Conservation (phyloP, 1,140 invertebrate genomes). For the Aphelenchoides avenae region DNA sequence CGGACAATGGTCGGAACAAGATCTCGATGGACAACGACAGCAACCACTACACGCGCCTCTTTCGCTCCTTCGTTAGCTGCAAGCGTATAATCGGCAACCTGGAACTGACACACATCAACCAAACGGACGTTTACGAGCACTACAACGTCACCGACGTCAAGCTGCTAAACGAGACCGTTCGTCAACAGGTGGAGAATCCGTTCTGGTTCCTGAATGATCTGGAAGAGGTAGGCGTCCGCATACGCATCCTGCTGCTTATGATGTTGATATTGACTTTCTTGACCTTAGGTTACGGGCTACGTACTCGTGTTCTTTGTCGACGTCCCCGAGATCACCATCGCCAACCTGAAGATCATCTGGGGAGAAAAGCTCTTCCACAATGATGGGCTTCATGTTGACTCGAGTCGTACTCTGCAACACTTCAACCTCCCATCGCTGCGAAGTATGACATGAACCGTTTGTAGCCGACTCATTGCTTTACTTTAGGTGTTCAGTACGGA, state of each 20-base stretch:
- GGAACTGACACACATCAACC: conserved; percentile 36
- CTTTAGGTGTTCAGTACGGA: conserved; percentile 32
- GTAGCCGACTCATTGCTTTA: conserved; percentile 1
- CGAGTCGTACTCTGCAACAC: conserved; percentile 1
- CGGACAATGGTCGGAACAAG: conserved; percentile 36
- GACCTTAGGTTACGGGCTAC: conserved; percentile 44
- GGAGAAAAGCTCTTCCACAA: conserved; percentile 36
- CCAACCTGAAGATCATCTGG: conserved; percentile 37
- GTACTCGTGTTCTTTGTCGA: conserved; percentile 37
- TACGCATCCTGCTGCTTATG: background rate
- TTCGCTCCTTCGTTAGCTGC: conserved; percentile 34
- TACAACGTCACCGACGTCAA: conserved; percentile 23
- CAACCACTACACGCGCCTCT: conserved; percentile 30
- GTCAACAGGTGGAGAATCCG: conserved; percentile 3
- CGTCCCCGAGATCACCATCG: conserved; percentile 20
- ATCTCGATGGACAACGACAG: conserved; percentile 21
- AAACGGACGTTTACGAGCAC: conserved; percentile 20
- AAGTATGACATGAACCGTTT: conserved; percentile 22
- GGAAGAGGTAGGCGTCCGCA: conserved; percentile 31
- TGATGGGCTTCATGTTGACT: conserved; percentile 26
- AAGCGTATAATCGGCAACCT: conserved; percentile 38
- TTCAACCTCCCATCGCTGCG: conserved; percentile 29
- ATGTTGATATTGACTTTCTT: background rate
- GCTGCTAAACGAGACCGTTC: background rate
- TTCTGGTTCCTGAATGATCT: conserved; percentile 32